A percentile compares a stretch with the other conserved stretches of the same genome.
These are phyloP conservation scores for Atopsyche davidsoni DNA, from an alignment of 1,140 invertebrate species.

Conservation along the genomic window DNA sequence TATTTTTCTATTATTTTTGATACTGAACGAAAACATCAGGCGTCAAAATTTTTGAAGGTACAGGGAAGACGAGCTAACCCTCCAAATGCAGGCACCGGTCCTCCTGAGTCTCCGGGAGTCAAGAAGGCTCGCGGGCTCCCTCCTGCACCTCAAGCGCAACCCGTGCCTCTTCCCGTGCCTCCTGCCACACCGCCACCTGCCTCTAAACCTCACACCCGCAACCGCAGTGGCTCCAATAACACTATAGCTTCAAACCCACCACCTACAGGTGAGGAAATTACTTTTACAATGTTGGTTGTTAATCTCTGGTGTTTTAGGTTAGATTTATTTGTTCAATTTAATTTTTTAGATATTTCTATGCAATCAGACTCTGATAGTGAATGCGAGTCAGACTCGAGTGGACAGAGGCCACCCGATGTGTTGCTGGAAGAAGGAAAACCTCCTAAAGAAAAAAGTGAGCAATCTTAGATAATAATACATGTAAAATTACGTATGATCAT, in stretches of 20 bases:
- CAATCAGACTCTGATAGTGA: slow-evolving; percentile 54
- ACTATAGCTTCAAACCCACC: slow-evolving; percentile 30
- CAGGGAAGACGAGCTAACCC: slow-evolving; percentile 25
- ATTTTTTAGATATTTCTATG: slow-evolving; percentile 48
- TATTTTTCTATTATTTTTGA: slow-evolving; percentile 1
- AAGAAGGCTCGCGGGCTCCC: slow-evolving; percentile 25
- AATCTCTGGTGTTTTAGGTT: no score
- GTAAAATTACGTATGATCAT: not conserved
- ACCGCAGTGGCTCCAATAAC: slow-evolving; percentile 29
- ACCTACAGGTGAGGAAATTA: slow-evolving; percentile 14
- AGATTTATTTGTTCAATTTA: no score
- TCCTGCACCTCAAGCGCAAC: slow-evolving; percentile 9
- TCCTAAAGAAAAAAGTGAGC: slow-evolving; percentile 23
- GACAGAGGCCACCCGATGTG: slow-evolving; percentile 40
- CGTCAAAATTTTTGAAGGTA: slow-evolving; percentile 1
- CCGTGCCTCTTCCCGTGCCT: slow-evolving; percentile 8
- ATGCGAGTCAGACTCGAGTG: slow-evolving; percentile 51
- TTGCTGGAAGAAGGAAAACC: slow-evolving; percentile 37
- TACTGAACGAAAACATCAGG: no score
- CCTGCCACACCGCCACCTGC: slow-evolving; percentile 21
- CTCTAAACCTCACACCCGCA: slow-evolving; percentile 24
- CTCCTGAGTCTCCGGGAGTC: slow-evolving; percentile 14
- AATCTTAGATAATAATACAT: not conserved
- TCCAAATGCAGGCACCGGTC: slow-evolving; percentile 19
- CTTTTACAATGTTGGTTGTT: no score